A percentile compares a stretch with the other conserved stretches of the same genome.
phyloP scores from a whole-genome alignment of 1,140 invertebrate species.

The Agrypnia vestita region DNA sequence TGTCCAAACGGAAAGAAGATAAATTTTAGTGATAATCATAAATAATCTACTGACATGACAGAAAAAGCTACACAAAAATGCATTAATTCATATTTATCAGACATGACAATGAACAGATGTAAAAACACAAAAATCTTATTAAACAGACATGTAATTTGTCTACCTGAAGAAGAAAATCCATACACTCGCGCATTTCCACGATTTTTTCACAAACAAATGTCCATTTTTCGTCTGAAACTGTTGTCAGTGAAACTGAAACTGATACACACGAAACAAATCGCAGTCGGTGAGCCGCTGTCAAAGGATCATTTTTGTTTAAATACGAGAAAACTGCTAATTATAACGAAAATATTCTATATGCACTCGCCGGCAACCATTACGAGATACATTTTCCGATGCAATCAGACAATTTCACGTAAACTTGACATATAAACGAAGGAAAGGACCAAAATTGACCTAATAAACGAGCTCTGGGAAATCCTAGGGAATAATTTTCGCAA shows the following conservation, averaged over 20 bases:
- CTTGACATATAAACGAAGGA: constrained; percentile 26
- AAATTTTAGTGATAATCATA: too few species aligned
- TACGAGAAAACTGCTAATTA: not conserved
- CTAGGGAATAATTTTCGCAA: constrained; percentile 11
- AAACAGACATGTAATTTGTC: not conserved
- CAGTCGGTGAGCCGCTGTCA: constrained; percentile 10
- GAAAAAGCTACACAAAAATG: too few species aligned
- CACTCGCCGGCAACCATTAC: not conserved
- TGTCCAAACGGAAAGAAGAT: too few species aligned
- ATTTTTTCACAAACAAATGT: not conserved
- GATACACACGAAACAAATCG: not conserved
- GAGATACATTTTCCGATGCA: constrained; percentile 5
- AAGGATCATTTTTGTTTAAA: constrained; percentile 7
- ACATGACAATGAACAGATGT: too few species aligned
- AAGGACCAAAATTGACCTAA: constrained; percentile 36
- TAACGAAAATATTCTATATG: not conserved
- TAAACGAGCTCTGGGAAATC: not conserved
- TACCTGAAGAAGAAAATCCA: constrained; percentile 4
- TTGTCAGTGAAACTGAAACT: too few species aligned
- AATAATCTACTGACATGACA: too few species aligned
- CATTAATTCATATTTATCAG: too few species aligned
- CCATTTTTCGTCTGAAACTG: not conserved
- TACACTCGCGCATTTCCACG: not conserved
- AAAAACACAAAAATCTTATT: too few species aligned
- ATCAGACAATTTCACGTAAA: constrained; percentile 9